Conservation (phyloP, 2,888 invertebrate species). For the Phaonia tiefii region DNA sequence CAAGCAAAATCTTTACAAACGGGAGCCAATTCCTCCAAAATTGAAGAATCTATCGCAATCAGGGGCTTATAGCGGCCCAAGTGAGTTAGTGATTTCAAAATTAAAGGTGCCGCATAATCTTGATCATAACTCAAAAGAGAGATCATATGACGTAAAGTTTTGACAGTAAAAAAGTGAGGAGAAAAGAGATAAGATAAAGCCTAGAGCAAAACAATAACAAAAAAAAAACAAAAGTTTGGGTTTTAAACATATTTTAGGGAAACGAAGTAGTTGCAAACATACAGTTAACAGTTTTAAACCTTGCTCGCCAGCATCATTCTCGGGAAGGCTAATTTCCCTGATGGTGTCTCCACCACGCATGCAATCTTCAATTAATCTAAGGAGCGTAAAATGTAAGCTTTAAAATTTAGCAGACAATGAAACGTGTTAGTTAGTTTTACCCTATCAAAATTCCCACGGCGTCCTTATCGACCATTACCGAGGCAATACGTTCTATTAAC, state of each 20-base stretch:
- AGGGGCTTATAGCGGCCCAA: constrained; percentile 93
- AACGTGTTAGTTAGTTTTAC: constrained; percentile 80
- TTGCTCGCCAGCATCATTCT: constrained; percentile 91
- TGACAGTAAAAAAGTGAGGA: constrained; percentile 93
- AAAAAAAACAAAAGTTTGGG: too few species aligned
- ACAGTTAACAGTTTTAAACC: constrained; percentile 93
- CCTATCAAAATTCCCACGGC: constrained; percentile 88
- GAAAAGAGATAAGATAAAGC: constrained; percentile 94
- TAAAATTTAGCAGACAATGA: too few species aligned
- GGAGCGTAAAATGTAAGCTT: too few species aligned
- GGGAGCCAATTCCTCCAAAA: constrained; percentile 90
- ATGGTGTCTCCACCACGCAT: constrained; percentile 86
- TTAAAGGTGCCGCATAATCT: constrained; percentile 89
- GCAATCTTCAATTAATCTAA: constrained; percentile 85
- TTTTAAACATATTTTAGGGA: neutral
- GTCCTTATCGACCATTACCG: constrained; percentile 96
- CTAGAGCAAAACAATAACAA: constrained; percentile 66
- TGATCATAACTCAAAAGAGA: constrained; percentile 86
- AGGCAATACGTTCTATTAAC: constrained; percentile 95
- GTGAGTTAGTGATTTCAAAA: constrained; percentile 91
- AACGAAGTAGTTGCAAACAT: constrained; percentile 67
- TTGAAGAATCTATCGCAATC: constrained; percentile 87
- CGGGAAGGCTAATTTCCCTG: constrained; percentile 89
- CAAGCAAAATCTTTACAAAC: constrained; percentile 94
- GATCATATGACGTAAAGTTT: constrained; percentile 90